These are phyloP conservation scores for Papilio aristodemus DNA, from an alignment of 1,140 invertebrate species.

Conservation along the genomic window DNA sequence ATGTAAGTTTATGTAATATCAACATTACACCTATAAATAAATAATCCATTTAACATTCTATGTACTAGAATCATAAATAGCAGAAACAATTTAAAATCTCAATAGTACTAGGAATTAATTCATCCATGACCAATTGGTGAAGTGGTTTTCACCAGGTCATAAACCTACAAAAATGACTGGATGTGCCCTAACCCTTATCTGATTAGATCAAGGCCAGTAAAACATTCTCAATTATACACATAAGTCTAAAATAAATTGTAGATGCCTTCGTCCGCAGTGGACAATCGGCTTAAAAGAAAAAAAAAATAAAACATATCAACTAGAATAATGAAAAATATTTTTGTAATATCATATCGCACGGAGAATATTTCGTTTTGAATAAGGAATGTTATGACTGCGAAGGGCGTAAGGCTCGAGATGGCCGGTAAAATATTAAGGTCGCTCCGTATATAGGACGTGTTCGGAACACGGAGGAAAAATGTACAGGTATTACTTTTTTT, in stretches of 20 bases:
- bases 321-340: not conserved
- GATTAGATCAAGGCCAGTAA: too few relatives aligned
- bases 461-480: slow-evolving; percentile 1
- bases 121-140: too few relatives aligned
- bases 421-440: slow-evolving; percentile 12
- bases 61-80: not conserved
- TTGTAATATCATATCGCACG: not conserved
- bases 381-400: not conserved
- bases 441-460: not conserved
- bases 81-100: not conserved
- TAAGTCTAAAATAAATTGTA: too few relatives aligned
- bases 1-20: not conserved
- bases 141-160: too few relatives aligned
- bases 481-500: not conserved
- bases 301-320: too few relatives aligned
- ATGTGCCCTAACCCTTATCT: too few relatives aligned
- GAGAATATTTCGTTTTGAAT: not conserved
- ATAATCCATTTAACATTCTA: not conserved
- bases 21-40: not conserved
- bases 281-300: too few relatives aligned
- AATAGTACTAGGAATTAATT: too few relatives aligned
- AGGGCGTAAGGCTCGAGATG: not conserved
- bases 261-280: too few relatives aligned
- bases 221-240: too few relatives aligned
- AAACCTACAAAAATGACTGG: too few relatives aligned